These are phyloP conservation scores for Candoia aspera DNA, from an alignment of 2,113 vertebrate species.

Conservation along the genomic window DNA sequence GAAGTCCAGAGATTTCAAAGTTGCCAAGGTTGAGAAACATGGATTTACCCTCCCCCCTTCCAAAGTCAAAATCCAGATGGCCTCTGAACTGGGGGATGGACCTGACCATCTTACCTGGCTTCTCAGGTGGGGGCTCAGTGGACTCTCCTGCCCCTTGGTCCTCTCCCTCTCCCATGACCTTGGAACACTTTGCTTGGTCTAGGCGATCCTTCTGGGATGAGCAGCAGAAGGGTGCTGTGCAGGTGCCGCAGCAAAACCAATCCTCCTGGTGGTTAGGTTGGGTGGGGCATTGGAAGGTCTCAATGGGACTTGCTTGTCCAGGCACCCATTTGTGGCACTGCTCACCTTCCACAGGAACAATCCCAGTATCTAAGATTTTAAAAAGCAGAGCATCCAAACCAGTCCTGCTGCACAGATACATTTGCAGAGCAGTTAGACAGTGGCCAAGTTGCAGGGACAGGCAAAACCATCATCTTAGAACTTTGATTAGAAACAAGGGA, in stretches of 20 bases:
- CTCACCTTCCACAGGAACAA: neutral
- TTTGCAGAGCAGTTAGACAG: neutral
- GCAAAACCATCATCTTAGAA: neutral
- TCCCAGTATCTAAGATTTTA: neutral
- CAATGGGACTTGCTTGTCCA: neutral
- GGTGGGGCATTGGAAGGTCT: slow-evolving; percentile 71
- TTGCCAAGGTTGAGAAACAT: neutral
- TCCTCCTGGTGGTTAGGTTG: slow-evolving; percentile 58
- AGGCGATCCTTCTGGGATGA: slow-evolving; percentile 59
- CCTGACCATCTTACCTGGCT: too few species aligned
- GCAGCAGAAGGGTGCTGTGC: slow-evolving; percentile 72
- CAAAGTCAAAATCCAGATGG: neutral
- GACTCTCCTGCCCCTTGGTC: too few species aligned
- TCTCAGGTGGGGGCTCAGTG: too few species aligned
- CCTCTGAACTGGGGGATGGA: neutral
- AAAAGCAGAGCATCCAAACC: neutral
- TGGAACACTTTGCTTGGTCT: slow-evolving; percentile 68
- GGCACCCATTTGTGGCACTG: neutral
- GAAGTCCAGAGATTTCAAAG: neutral
- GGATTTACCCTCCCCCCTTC: neutral
- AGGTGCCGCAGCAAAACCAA: slow-evolving; percentile 72
- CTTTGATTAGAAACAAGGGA: neutral
- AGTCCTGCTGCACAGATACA: neutral
- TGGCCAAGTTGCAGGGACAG: too few species aligned
- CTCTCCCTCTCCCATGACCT: neutral